phyloP scores from a whole-genome alignment of 2,113 vertebrate genomes.

The Patagioenas fasciata region DNA sequence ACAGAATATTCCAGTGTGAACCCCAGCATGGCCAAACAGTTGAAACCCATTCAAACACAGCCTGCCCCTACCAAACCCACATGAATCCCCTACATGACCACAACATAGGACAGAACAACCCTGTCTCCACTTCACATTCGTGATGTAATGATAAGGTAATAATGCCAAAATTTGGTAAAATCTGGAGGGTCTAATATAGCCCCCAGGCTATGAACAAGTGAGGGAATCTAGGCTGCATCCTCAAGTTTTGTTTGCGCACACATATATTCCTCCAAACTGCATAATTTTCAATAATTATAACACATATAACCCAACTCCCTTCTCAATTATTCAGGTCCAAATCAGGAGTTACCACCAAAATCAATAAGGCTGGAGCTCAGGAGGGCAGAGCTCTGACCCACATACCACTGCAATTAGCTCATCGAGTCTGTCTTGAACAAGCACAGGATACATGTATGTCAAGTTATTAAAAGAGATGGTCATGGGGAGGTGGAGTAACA shows the following conservation, averaged over 20 bases:
- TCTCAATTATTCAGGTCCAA: not conserved
- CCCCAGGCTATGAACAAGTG: slow-evolving; percentile 10
- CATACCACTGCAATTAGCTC: slow-evolving; percentile 31
- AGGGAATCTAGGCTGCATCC: not conserved
- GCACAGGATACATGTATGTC: not conserved
- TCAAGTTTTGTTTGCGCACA: not conserved
- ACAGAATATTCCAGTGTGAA: not conserved
- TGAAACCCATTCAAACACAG: not conserved
- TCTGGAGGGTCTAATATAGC: slow-evolving; percentile 62
- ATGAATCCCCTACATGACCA: not conserved
- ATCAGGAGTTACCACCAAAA: not conserved
- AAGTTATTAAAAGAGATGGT: not conserved
- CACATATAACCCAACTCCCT: not conserved
- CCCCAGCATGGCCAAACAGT: not conserved
- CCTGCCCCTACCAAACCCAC: not conserved
- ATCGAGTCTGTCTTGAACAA: not conserved
- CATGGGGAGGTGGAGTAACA: not conserved
- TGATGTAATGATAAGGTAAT: slow-evolving; percentile 66
- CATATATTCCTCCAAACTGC: not conserved
- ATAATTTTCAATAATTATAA: not conserved
- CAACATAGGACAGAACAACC: slow-evolving; percentile 33
- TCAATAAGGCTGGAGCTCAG: not conserved
- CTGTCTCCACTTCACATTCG: slow-evolving; percentile 23
- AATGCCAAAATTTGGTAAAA: slow-evolving; percentile 73
- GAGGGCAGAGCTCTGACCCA: slow-evolving; percentile 8